A percentile compares a stretch with the other conserved stretches of the same genome.
Conservation (phyloP, 2,888 invertebrate species). For the Calliopum simillimum region DNA sequence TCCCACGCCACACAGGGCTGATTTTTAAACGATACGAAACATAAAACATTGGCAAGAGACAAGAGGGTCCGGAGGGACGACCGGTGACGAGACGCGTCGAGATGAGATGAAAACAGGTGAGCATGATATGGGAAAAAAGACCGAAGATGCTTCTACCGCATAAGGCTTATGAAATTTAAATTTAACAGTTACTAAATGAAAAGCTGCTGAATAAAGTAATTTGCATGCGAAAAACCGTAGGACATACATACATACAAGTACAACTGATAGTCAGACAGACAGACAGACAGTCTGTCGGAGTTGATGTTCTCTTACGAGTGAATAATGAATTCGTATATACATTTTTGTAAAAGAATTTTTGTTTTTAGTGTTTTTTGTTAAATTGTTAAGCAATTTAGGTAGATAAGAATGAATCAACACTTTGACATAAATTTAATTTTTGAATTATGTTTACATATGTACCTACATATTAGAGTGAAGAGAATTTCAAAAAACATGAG, state of each 20-base stretch:
- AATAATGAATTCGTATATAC: background rate
- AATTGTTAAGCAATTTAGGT: too few species aligned
- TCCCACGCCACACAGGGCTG: conserved; percentile 8
- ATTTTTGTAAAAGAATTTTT: too few species aligned
- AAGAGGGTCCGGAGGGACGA: too few species aligned
- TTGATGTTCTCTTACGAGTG: background rate
- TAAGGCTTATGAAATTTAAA: conserved; percentile 31
- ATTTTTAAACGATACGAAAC: background rate
- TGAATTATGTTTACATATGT: too few species aligned
- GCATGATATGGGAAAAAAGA: background rate
- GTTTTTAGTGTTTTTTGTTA: too few species aligned
- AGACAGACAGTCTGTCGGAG: background rate
- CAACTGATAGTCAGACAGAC: background rate
- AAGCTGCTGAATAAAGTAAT: conserved; percentile 12
- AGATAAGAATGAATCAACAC: too few species aligned
- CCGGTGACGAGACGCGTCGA: background rate
- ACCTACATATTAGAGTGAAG: too few species aligned
- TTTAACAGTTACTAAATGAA: conserved; percentile 19
- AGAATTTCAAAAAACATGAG: too few species aligned
- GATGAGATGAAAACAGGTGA: background rate
- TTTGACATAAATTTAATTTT: too few species aligned
- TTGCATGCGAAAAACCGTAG: conserved; percentile 2
- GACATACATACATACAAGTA: background rate
- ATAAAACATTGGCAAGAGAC: background rate
- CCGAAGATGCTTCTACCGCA: background rate